phyloP scores from a whole-genome alignment of 2,113 vertebrate species.

The Lanius ludovicianus region DNA sequence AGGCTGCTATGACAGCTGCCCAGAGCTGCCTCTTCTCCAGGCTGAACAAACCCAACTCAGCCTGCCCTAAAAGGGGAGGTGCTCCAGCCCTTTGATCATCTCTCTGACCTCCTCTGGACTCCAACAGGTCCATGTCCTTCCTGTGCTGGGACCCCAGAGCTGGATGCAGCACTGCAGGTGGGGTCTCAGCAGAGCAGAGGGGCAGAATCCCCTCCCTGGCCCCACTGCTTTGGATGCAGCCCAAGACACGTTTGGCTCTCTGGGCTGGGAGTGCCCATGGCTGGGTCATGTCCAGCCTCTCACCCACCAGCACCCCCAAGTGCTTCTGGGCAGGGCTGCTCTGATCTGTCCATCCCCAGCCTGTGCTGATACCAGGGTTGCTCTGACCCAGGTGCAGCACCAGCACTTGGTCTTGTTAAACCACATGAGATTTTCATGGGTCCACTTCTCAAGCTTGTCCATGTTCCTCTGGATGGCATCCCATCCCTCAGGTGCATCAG shows the following conservation, averaged over 20 bases:
- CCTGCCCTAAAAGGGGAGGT: not conserved
- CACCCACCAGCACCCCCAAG: not conserved
- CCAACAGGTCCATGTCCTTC: not conserved
- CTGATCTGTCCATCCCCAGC: not conserved
- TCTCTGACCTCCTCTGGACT: not conserved
- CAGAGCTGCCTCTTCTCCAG: not conserved
- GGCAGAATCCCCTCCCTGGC: not conserved
- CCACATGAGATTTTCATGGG: not conserved
- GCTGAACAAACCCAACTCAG: not conserved
- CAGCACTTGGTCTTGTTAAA: not conserved
- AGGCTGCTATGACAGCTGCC: not conserved
- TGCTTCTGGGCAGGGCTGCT: not conserved
- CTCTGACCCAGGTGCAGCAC: not conserved
- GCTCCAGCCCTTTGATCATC: fast-evolving
- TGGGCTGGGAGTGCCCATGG: not conserved
- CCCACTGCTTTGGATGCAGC: not conserved
- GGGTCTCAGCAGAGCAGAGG: not conserved
- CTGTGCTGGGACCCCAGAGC: not conserved
- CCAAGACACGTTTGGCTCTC: not conserved
- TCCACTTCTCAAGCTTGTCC: not conserved
- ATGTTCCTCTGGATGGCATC: not conserved
- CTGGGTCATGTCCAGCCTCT: not conserved
- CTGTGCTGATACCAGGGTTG: not conserved
- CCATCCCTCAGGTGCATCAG: not conserved
- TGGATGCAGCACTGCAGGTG: not conserved